Base-by-base conservation (phyloP, 2,113 vertebrate species). In the Pristiophorus japonicus region DNA sequence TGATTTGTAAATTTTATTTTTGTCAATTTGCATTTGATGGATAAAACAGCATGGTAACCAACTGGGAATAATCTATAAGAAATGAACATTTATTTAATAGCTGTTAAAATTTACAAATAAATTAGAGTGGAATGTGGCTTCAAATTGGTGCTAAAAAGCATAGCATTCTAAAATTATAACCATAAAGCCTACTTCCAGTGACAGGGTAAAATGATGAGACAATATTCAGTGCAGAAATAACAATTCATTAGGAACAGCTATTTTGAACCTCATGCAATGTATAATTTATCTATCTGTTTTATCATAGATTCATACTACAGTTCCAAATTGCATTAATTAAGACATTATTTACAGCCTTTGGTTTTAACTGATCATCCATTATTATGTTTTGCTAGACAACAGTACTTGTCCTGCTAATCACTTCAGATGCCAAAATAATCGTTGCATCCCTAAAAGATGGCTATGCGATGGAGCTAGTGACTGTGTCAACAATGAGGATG, bases 371-470 rank as follows among this genome's bases (percentile, higher is more conserved):
- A 34, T 63, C 47, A 38, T 30, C 55, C 51, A 87, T 62, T 18
- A 84, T 95, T 94, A 22, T 95, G 22, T 70, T 66, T 47, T 95
- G 42, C 34, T 45, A 99, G 99, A 98, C 96, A 99, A 99, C 97
- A 98, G 99, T 93, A 99, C 97, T 81, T 99, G 99, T 96, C 98
- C 98, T 66, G 96, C 97, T 81, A 98, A 99, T 97, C 99, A 99
- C 91, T 99, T 99, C 97, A 99, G 99, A 97, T 99, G 99, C 96
- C 98, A 97, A 96, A 99, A 98, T 97, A 99, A 99, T 96, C 99
- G 98, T 95, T 99, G 99, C 96, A 99, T 99, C 96, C 99, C 99
- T 95, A 99, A 99, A 97, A 97, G 97, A 95, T 99, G 99, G 99
- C 98, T 99, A 94, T 99, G 99, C 95, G 99, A 99, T 95, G 99